Evolutionary conservation across 2,888 invertebrate genomes (phyloP).

Genomic region (Drosophila limbata): DNA sequence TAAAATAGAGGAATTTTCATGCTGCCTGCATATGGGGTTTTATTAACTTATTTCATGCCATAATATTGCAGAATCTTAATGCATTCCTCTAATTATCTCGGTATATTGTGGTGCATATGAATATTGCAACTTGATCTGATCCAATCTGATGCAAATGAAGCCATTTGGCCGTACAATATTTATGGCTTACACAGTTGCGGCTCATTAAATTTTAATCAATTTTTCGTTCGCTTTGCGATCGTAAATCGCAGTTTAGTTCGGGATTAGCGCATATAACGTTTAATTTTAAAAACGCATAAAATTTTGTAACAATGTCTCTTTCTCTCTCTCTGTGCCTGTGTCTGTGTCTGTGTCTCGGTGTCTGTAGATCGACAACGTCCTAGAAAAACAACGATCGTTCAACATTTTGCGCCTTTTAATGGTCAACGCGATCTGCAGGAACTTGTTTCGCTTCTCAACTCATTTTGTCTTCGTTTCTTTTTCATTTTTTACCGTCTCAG

Average conservation of each 20-base stretch:
- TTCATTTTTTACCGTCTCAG: conserved; percentile 11
- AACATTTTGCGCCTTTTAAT: conserved; percentile 74
- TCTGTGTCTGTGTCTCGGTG: background rate
- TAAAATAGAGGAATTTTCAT: no score
- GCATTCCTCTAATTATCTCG: background rate
- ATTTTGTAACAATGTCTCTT: conserved; percentile 77
- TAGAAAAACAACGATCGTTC: conserved; percentile 37
- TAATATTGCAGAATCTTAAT: no score
- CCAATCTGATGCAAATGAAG: conserved; percentile 73
- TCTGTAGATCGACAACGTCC: conserved; percentile 32
- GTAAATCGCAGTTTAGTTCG: conserved; percentile 79
- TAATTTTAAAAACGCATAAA: conserved; percentile 81
- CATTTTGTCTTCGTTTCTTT: conserved; percentile 10
- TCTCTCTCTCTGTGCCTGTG: background rate
- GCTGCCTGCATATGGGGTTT: no score
- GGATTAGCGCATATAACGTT: conserved; percentile 80
- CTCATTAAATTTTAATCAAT: conserved; percentile 79
- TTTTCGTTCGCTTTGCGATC: conserved; percentile 64
- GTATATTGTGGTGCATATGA: background rate
- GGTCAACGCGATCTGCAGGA: conserved; percentile 22
- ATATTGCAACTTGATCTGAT: conserved; percentile 23
- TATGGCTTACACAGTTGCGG: conserved; percentile 70
- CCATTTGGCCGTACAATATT: conserved; percentile 65
- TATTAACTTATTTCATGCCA: no score
- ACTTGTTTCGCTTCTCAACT: conserved; percentile 20